phyloP scores from a whole-genome alignment of 2,888 invertebrate species.

The Metallyticus violacea region DNA sequence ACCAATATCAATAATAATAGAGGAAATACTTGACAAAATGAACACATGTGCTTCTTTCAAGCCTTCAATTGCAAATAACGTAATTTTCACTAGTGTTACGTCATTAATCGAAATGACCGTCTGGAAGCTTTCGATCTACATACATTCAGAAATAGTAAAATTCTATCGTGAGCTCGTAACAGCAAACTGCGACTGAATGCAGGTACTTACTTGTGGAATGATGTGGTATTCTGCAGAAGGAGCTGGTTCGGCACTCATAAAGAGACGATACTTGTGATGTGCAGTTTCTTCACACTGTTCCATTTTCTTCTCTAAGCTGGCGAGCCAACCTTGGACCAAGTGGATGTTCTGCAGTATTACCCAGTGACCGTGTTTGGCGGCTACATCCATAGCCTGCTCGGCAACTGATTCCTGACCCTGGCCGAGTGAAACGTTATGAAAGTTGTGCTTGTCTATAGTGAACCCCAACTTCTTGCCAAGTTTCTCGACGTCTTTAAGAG shows the following conservation, averaged over 20 bases:
- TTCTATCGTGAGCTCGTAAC: too few relatives aligned
- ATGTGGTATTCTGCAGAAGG: constrained; percentile 60
- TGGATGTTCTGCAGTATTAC: constrained; percentile 92
- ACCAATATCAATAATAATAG: too few relatives aligned
- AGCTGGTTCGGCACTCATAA: constrained; percentile 85
- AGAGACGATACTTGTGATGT: constrained; percentile 65
- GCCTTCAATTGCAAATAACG: too few relatives aligned
- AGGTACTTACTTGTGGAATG: constrained; percentile 51
- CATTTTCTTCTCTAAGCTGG: constrained; percentile 85
- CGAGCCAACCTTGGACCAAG: constrained; percentile 85
- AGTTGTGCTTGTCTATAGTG: constrained; percentile 73
- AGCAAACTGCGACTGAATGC: too few relatives aligned
- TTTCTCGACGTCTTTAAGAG: constrained; percentile 87
- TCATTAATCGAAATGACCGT: too few relatives aligned
- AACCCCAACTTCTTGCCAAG: constrained; percentile 79
- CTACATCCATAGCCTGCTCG: constrained; percentile 78
- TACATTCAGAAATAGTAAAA: too few relatives aligned
- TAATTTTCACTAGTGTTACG: too few relatives aligned
- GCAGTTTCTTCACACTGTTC: constrained; percentile 73
- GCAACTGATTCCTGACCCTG: constrained; percentile 94
- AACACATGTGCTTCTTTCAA: too few relatives aligned
- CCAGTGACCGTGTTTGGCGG: constrained; percentile 81
- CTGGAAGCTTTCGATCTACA: too few relatives aligned
- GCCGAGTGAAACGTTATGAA: constrained; percentile 90
- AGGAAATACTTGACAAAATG: too few relatives aligned